Base-by-base conservation (phyloP, 1,140 invertebrate species). In the Anoplophora glabripennis region DNA sequence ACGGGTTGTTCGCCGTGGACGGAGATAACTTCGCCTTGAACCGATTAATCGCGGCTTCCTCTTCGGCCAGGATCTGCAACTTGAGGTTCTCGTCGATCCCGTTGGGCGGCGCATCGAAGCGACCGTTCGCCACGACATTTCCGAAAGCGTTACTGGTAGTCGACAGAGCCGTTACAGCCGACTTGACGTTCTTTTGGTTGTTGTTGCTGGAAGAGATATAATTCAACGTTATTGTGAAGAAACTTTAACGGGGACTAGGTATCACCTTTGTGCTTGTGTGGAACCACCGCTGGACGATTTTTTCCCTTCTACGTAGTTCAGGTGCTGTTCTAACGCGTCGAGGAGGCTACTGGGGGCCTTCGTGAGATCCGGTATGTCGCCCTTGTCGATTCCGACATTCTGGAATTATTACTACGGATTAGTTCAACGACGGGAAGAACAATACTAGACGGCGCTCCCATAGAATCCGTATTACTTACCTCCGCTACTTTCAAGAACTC, bases 301-400 rank as follows among this genome's bases (percentile, higher is more conserved):
- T 70, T 91, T 92, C 42, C 94, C 95, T 76, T 99, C 97, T 28
- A 99, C 74, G 1, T 90, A 86, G 18, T 87, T 89, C 45, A 99
- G 83, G 80, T 99, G 97, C 65, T 96, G 92, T 75, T 99, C 97
- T 48, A 99, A 80, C 0, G 98, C 97, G 78, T 99, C 97, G 46
- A 99, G 77, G 45, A 99, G 81, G 79, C 95, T 98, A 75, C 95
- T 96, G 0, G 97, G 97, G n/a, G 96, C 96, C 84, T 97, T 97
- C 1, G 95, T 98, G 60, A 99, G 83, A 79, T 99, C 97, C 45
- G 97, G 97, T 78, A 99, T 99, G 71, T 99, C 96, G 37, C 96
- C 95, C 79, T 96, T 97, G 78, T 99, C 96, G 75, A 99, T 98
- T 34, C 97, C 97, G 64, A 98, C 94, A 77, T 94, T 96, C 87